Evolutionary conservation across 1,140 invertebrate species (phyloP).

Genomic region (Varroa destructor): DNA sequence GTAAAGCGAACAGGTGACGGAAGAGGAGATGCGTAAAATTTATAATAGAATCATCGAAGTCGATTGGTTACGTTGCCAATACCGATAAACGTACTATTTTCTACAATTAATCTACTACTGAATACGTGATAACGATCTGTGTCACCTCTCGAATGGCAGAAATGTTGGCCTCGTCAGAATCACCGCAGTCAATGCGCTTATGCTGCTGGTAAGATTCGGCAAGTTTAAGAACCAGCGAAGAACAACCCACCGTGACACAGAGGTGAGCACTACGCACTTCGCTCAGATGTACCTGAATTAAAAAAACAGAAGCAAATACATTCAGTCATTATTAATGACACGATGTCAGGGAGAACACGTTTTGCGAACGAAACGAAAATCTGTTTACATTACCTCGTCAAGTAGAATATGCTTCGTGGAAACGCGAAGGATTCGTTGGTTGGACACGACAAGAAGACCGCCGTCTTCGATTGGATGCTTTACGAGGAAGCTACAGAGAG

Average conservation of each 20-base stretch:
- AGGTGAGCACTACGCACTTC: conserved; percentile 6
- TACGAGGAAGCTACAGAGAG: conserved; percentile 3
- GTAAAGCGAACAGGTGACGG: too few relatives aligned
- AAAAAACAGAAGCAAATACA: too few relatives aligned
- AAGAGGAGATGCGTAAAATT: too few relatives aligned
- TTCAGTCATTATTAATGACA: too few relatives aligned
- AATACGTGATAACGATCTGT: neutral
- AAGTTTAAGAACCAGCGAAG: conserved; percentile 7
- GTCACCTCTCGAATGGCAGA: conserved; percentile 16
- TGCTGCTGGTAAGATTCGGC: neutral
- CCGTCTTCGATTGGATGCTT: conserved; percentile 18
- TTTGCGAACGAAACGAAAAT: too few relatives aligned
- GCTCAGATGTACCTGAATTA: conserved; percentile 1
- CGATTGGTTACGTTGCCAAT: too few relatives aligned
- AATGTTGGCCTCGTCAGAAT: conserved; percentile 12
- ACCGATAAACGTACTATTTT: too few relatives aligned
- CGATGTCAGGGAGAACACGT: too few relatives aligned
- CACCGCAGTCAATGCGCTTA: conserved; percentile 16
- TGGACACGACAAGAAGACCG: conserved; percentile 5
- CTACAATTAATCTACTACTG: too few relatives aligned
- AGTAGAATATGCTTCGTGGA: conserved; percentile 16
- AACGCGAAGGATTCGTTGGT: neutral
- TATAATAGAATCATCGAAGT: too few relatives aligned
- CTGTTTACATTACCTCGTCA: neutral
- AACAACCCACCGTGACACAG: conserved; percentile 1